A percentile compares a stretch with the other conserved stretches of the same genome.
These are phyloP conservation scores for Clarias batrachus DNA, from an alignment of 2,113 vertebrate genomes.

Conservation along the genomic window DNA sequence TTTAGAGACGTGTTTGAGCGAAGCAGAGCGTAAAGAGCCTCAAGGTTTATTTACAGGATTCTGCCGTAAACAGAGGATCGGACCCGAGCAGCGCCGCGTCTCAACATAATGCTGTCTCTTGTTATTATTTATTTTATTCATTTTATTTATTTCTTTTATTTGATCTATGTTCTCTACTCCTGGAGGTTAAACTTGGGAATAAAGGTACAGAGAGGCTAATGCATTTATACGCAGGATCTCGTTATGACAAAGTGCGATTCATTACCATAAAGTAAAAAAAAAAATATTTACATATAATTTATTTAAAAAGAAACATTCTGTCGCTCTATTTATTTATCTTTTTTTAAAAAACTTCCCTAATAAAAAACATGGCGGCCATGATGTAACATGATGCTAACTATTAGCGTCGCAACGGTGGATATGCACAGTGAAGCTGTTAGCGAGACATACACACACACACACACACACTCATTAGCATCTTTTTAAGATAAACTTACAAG, in stretches of 20 bases:
- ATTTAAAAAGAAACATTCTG: conserved; percentile 67
- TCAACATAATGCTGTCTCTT: conserved; percentile 60
- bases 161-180: conserved; percentile 52
- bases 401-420: conserved; percentile 38
- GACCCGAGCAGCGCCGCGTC: no score
- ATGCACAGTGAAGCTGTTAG: conserved; percentile 49
- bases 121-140: background rate
- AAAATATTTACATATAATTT: conserved; percentile 77
- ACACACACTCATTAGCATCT: conserved; percentile 43
- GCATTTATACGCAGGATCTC: conserved; percentile 65
- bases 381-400: conserved; percentile 46
- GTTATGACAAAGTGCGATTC: conserved; percentile 78
- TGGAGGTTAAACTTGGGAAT: conserved; percentile 59
- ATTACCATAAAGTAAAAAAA: conserved; percentile 69
- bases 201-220: conserved; percentile 63
- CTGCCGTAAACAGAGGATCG: conserved; percentile 61
- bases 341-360: conserved; percentile 58
- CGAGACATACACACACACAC: conserved; percentile 6
- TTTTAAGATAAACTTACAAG: conserved; percentile 54
- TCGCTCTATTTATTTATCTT: conserved; percentile 15
- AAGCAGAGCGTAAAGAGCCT: conserved; percentile 60
- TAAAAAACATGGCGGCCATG: conserved; percentile 39
- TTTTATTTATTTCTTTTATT: background rate
- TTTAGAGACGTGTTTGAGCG: conserved; percentile 48
- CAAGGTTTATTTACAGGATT: conserved; percentile 73